Evolutionary conservation across 1,140 invertebrate genomes (phyloP), one percentile per base, ranked within the genome.

Genomic region (Globodera rostochiensis): DNA sequence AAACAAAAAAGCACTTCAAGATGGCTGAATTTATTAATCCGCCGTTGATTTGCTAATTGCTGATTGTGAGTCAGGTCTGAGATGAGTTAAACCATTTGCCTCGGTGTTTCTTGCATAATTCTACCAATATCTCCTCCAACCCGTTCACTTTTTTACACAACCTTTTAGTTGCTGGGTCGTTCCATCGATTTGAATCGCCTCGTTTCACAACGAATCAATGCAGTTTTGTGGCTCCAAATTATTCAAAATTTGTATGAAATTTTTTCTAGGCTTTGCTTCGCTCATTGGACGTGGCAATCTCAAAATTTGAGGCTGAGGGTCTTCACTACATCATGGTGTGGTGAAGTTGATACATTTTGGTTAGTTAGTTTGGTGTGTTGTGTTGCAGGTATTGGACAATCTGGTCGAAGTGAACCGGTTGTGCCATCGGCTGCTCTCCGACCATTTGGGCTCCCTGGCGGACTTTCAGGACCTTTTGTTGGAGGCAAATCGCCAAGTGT

Each of bases 121-220:
- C 25, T 49, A n/a, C 25, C 69, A 7, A 70, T 70, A 70, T 25
- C 46, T 76, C 36, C 46, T 76, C 36, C 36, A 36, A 1, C 50
- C 36, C 70, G n/a, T 2, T 80, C 19, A 36, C 73, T 71, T 86
- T 79, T 47, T 25, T 15, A 19, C 46, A 74, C 19, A 25, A 78
- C 46, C 13, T 21, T 80, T 78, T 25, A 98, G 90, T 91, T 99
- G 69, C 92, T 99, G 47, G 97, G 97, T 50, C 92, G 97, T 47
- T 97, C 95, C 45, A 97, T 99, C 84, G 97, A 99, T 92, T 91
- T 99, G 53, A 98, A 98, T 90, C 95, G 96, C 87, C 91, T 99
- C 60, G 95, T 99, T 75, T 95, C 95, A 0, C 97, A 99, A 90
- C 92, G 97, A 85, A 95, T 99, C 74, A 98, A 98, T 91, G 94